Conservation (phyloP, 2,888 invertebrate genomes). For the Hypomecis punctinalis region DNA sequence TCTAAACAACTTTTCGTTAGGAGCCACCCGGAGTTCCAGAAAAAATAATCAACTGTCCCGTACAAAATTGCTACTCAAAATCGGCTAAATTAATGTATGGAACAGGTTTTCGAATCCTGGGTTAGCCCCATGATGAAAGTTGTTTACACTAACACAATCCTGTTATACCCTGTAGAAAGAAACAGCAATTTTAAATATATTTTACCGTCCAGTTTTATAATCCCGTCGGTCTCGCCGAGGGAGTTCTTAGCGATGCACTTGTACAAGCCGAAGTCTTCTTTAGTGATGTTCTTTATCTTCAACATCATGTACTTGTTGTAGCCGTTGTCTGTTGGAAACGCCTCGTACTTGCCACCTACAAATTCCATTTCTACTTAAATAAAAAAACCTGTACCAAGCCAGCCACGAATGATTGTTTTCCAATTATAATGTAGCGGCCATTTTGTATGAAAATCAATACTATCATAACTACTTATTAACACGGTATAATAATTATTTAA, state of each 20-base stretch:
- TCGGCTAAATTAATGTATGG: no score
- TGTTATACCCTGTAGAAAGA: background rate
- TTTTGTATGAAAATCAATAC: no score
- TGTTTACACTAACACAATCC: no score
- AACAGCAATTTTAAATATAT: slow-evolving; percentile 13
- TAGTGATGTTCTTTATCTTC: slow-evolving; percentile 93
- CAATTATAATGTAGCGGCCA: no score
- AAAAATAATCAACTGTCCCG: no score
- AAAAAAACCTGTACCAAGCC: slow-evolving; percentile 67
- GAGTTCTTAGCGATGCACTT: slow-evolving; percentile 97
- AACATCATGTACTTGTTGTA: slow-evolving; percentile 97
- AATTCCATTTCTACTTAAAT: slow-evolving; percentile 87
- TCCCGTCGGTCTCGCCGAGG: slow-evolving; percentile 94
- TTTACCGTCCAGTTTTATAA: slow-evolving; percentile 95
- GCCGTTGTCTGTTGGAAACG: slow-evolving; percentile 93
- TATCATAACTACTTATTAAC: no score
- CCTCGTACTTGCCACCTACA: slow-evolving; percentile 96
- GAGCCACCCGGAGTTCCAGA: no score
- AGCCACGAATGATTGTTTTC: background rate
- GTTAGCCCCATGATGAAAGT: no score
- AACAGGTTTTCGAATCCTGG: no score
- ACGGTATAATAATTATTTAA: no score
- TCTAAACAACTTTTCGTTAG: no score
- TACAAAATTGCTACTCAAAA: no score
- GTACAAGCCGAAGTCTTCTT: slow-evolving; percentile 94